Conservation (phyloP, 2,113 vertebrate species). For the Mirounga angustirostris region DNA sequence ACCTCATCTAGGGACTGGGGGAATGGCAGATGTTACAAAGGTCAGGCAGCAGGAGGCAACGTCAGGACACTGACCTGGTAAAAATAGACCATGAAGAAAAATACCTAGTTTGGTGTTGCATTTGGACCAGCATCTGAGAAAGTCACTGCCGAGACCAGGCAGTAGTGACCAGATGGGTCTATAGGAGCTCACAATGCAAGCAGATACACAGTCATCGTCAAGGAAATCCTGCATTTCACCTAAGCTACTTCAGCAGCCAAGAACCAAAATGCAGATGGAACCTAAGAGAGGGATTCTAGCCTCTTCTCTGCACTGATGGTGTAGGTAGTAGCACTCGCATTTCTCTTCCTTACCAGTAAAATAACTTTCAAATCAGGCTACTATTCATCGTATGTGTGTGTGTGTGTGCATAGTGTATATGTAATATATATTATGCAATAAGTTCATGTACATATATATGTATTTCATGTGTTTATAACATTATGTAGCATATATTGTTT, state of each 20-base stretch:
- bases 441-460: neutral
- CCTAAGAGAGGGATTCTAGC: neutral
- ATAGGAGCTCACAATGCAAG: neutral
- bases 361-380: conserved; percentile 44
- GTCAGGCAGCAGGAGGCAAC: neutral
- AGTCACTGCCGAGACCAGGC: neutral
- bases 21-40: neutral
- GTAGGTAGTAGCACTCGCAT: neutral
- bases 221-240: conserved; percentile 34
- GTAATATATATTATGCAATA: conserved; percentile 4
- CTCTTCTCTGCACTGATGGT: conserved; percentile 1
- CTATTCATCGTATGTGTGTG: neutral
- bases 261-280: conserved; percentile 37
- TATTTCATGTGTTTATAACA: conserved; percentile 48
- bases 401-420: neutral
- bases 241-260: conserved; percentile 1
- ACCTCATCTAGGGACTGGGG: neutral
- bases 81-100: conserved; percentile 38
- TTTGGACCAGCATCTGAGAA: conserved; percentile 33
- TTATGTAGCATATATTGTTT: neutral
- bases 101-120: neutral
- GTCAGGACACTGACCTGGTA: neutral
- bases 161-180: conserved; percentile 3
- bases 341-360: conserved; percentile 54
- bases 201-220: conserved; percentile 19